phyloP scores from a whole-genome alignment of 2,888 invertebrate species.

The Cerastoderma edule region DNA sequence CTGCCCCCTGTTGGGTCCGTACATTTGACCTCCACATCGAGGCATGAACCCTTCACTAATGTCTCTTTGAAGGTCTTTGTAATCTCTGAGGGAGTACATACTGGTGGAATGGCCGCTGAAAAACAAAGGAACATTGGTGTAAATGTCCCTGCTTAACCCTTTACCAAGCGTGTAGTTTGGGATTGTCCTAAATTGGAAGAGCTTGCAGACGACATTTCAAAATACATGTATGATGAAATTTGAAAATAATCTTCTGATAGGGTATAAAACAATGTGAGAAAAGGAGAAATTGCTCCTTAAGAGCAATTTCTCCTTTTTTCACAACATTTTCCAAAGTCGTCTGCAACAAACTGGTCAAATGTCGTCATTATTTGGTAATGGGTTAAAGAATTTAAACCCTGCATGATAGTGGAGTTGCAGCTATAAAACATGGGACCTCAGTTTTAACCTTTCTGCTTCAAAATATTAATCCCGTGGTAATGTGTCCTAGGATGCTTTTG shows the following conservation, averaged over 20 bases:
- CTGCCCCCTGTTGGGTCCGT: constrained; percentile 33
- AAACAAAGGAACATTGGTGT: neutral
- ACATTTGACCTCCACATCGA: constrained; percentile 42
- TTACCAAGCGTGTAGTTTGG: no score
- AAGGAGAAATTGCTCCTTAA: neutral
- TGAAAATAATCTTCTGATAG: no score
- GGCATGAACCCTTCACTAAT: constrained; percentile 28
- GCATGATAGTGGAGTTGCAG: no score
- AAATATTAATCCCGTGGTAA: constrained; percentile 34
- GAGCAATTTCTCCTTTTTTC: neutral
- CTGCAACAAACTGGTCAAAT: no score
- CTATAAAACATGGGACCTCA: constrained; percentile 36
- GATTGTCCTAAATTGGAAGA: no score
- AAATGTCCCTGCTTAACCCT: neutral
- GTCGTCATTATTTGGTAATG: no score
- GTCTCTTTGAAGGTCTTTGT: constrained; percentile 28
- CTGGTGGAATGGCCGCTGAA: constrained; percentile 41
- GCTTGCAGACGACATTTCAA: no score
- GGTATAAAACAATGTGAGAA: neutral
- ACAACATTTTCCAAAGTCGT: constrained; percentile 3
- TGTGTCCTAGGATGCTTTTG: constrained; percentile 25
- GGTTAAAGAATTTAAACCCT: no score
- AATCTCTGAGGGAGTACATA: constrained; percentile 30
- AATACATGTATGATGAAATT: no score
- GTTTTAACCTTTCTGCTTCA: constrained; percentile 36